Percentiles rank a stretch among this genome's conserved stretches.
phyloP scores from a whole-genome alignment of 2,797 vertebrate species.

The Spea hammondii region DNA sequence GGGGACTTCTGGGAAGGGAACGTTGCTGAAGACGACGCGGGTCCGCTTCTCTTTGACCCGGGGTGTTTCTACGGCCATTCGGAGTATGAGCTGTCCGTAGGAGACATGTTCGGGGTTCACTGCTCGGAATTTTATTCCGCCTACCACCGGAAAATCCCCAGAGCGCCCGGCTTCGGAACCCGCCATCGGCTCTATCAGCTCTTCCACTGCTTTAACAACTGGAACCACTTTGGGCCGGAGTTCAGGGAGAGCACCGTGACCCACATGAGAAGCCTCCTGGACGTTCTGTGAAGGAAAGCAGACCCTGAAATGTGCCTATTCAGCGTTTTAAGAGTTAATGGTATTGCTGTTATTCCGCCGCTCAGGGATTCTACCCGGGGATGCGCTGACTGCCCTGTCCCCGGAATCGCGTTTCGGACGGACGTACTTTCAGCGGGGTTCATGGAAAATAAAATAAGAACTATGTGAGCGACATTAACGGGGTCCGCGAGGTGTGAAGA shows the following conservation, averaged over 20 bases:
- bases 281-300: slow-evolving; percentile 1
- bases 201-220: slow-evolving; percentile 58
- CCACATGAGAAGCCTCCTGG: not conserved
- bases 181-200: slow-evolving; percentile 88
- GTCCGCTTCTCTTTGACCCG: slow-evolving; percentile 87
- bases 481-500: too few species aligned
- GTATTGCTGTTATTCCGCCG: too few species aligned
- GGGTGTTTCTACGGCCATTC: slow-evolving; percentile 90
- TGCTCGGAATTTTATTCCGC: slow-evolving; percentile 80
- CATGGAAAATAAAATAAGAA: too few species aligned
- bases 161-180: slow-evolving; percentile 79
- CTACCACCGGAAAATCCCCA: slow-evolving; percentile 86
- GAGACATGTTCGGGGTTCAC: slow-evolving; percentile 89
- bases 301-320: too few species aligned
- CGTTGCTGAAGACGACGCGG: slow-evolving; percentile 76
- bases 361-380: too few species aligned
- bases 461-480: too few species aligned
- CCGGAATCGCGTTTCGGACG: too few species aligned
- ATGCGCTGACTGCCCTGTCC: too few species aligned
- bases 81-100: slow-evolving; percentile 80
- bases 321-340: too few species aligned
- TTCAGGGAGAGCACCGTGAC: not conserved
- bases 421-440: too few species aligned
- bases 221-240: slow-evolving; percentile 31
- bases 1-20: slow-evolving; percentile 95